These are phyloP conservation scores for Helicoverpa assulta DNA, from an alignment of 2,888 invertebrate species.

Conservation along the genomic window DNA sequence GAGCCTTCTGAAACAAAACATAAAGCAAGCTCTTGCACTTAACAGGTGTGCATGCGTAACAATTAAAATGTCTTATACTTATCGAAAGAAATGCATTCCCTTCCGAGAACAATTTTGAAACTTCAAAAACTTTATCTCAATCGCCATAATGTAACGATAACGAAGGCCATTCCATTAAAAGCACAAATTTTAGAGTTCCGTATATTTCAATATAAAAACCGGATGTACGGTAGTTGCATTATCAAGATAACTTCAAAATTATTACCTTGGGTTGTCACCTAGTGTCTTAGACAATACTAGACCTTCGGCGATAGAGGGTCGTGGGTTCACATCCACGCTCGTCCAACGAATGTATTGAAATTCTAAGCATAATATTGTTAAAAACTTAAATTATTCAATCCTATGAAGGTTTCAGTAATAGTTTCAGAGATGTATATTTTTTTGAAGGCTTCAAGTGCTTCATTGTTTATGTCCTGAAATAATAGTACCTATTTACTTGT, in stretches of 20 bases:
- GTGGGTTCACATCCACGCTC: constrained; percentile 17
- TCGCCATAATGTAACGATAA: neutral
- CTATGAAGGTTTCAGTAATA: neutral
- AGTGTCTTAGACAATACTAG: constrained; percentile 35
- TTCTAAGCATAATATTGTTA: neutral
- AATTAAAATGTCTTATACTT: neutral
- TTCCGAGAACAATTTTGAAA: neutral
- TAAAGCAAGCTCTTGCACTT: too few relatives aligned
- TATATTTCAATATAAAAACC: constrained; percentile 42
- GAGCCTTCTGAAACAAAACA: too few relatives aligned
- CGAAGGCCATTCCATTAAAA: constrained; percentile 42
- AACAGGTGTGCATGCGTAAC: neutral
- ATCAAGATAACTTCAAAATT: constrained; percentile 52
- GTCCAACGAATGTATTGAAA: constrained; percentile 12
- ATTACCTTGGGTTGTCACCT: constrained; percentile 45
- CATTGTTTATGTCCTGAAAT: too few relatives aligned
- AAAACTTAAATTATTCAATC: constrained; percentile 2
- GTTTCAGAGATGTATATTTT: neutral
- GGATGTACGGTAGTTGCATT: constrained; percentile 35
- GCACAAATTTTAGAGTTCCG: constrained; percentile 47
- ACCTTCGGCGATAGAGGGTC: constrained; percentile 46
- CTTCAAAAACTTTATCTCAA: constrained; percentile 13
- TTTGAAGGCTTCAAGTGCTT: too few relatives aligned
- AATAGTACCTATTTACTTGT: too few relatives aligned
- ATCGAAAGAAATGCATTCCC: neutral